phyloP scores from a whole-genome alignment of 2,888 invertebrate genomes.

The Sminthurides aquaticus region DNA sequence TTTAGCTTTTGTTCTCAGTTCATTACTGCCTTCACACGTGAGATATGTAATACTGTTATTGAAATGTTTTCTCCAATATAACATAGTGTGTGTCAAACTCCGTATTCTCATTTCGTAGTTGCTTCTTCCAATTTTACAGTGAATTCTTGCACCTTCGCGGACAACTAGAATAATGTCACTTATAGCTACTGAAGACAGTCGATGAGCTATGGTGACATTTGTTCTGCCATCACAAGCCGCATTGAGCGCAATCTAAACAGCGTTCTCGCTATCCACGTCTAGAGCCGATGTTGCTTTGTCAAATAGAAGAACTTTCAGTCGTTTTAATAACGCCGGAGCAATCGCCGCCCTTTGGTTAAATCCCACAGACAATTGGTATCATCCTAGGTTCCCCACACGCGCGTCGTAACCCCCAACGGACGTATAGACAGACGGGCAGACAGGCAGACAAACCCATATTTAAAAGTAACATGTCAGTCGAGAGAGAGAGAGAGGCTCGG shows the following conservation, averaged over 20 bases:
- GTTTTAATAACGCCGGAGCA: conserved; percentile 46
- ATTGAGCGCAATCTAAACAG: conserved; percentile 82
- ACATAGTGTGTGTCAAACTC: too few relatives aligned
- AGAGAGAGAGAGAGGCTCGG: too few relatives aligned
- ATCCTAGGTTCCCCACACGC: conserved; percentile 46
- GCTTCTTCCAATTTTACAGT: conserved; percentile 49
- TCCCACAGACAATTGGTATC: conserved; percentile 49
- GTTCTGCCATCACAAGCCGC: conserved; percentile 72
- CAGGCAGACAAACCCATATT: too few relatives aligned
- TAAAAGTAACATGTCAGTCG: too few relatives aligned
- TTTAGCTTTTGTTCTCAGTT: too few relatives aligned
- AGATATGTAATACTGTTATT: too few relatives aligned
- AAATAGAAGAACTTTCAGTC: conserved; percentile 46
- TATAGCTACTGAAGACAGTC: conserved; percentile 73
- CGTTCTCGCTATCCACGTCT: conserved; percentile 51
- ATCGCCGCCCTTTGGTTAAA: conserved; percentile 51
- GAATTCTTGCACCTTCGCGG: conserved; percentile 63
- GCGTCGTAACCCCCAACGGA: conserved; percentile 46
- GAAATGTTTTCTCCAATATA: too few relatives aligned
- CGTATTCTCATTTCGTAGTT: background rate
- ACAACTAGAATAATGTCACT: conserved; percentile 70
- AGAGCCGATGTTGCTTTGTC: conserved; percentile 49
- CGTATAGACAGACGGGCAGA: too few relatives aligned
- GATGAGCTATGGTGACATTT: conserved; percentile 78
- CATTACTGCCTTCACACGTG: too few relatives aligned